Base-by-base conservation (phyloP, 1,140 invertebrate species). In the Cataglyphis hispanica region DNA sequence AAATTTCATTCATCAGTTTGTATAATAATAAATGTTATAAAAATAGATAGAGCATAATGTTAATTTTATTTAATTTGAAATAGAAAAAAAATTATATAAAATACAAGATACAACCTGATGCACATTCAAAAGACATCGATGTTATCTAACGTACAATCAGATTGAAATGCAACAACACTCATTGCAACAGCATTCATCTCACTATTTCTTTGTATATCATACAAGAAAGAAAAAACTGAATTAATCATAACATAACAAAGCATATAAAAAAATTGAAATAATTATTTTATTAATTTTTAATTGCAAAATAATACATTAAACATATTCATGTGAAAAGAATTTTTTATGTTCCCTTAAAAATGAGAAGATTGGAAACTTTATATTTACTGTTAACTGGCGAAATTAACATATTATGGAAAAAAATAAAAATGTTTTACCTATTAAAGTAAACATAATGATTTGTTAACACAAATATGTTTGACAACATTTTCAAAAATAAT, bases 1-100 rank as follows among this genome's bases (percentile, higher is more conserved):
- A 72, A 72, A 11, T 70, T 31, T 50, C 34, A 31, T 50, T 70
- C 0, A 31, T 34, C 27, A 22, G 31, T 19, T 1, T 53, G 10
- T 5, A 34, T 22, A 34, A 34, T n/a, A 70, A 72, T 11, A 6
- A 31, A 1, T 56, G 37, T 13, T 16, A 56, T 13, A 31, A 31
- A 3, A 74, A 34, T 1, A 37, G 6, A 34, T 74, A 37, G 8
- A 31, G 19, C 16, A 72, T n/a, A 53, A 16, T 74, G 6, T 56
- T 56, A 1, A 74, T 37, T 25, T 34, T 56, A 13, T 22, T 72
- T 72, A 16, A 56, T 72, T 72, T 31, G 46, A 10, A 72, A 70
- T 27, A 7, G 40, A 43, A 56, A 58, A 72, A 11, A 72, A 56
- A 53, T 2, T 31, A 10, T 56, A 72, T 72, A 31, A 31, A 3